Evolutionary conservation across 2,113 vertebrate genomes (phyloP).

Genomic region (Eira barbara): DNA sequence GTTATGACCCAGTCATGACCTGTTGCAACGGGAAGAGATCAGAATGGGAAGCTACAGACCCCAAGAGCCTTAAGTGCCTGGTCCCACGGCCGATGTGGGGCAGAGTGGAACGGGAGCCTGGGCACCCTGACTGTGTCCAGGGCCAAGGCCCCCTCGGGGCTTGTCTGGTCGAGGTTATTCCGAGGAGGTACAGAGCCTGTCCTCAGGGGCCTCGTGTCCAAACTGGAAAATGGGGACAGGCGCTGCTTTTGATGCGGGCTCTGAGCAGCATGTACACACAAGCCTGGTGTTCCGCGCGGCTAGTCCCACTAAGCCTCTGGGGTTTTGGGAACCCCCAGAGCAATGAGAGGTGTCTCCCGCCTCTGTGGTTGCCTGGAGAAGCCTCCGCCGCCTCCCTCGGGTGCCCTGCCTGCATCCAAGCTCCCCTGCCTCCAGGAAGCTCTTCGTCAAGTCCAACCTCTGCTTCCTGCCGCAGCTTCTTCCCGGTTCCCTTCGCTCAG

Average conservation of each 20-base stretch:
- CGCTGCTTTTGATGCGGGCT: neutral
- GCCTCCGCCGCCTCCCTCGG: neutral
- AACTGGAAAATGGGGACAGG: neutral
- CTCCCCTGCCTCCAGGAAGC: neutral
- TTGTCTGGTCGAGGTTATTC: neutral
- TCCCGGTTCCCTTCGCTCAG: neutral
- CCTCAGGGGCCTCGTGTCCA: neutral
- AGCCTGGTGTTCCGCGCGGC: neutral
- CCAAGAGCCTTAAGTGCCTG: fast-evolving
- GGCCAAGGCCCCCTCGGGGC: neutral
- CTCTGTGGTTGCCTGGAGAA: slow-evolving; percentile 50
- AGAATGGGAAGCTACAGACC: neutral
- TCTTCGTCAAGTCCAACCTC: neutral
- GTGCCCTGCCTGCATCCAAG: neutral
- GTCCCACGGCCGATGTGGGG: neutral
- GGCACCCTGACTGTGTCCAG: neutral
- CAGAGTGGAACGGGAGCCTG: neutral
- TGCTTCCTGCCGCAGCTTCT: neutral
- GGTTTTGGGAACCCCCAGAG: neutral
- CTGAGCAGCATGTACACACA: fast-evolving
- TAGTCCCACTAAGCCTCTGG: neutral
- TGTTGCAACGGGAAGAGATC: neutral
- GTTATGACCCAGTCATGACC: neutral
- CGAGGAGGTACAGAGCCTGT: neutral
- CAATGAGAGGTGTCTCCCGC: neutral